Evolutionary conservation across 2,797 vertebrate species (phyloP).

Genomic region (Gallinago solitaria): DNA sequence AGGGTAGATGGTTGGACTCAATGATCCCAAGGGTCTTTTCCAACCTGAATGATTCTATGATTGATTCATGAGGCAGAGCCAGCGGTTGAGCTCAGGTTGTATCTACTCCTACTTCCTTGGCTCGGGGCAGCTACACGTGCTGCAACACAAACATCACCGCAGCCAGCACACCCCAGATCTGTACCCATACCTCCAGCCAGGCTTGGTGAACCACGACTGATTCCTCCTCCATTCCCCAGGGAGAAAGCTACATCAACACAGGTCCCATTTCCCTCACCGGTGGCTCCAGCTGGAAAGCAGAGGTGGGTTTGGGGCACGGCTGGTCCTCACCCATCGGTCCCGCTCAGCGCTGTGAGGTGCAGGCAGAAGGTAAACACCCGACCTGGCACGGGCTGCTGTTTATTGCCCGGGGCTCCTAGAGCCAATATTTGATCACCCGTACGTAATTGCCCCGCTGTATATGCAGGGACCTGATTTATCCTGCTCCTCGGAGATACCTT

Average conservation of each 20-base stretch:
- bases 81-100: neutral
- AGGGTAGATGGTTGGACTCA: too few species aligned
- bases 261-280: neutral
- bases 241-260: neutral
- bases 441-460: conserved; percentile 9
- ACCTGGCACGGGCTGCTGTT: neutral
- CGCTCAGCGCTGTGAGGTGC: neutral
- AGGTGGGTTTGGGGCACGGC: neutral
- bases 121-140: neutral
- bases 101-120: neutral
- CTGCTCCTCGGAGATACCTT: neutral
- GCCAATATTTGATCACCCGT: neutral
- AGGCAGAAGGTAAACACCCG: neutral
- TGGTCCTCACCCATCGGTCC: neutral
- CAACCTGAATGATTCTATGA: too few species aligned
- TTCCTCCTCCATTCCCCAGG: neutral
- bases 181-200: neutral
- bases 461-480: conserved; percentile 29
- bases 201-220: neutral
- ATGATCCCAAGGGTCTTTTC: too few species aligned
- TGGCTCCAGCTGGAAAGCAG: neutral
- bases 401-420: neutral
- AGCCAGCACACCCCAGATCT: neutral
- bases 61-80: neutral
- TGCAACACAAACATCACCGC: neutral